phyloP scores from a whole-genome alignment of 2,113 vertebrate species.

The Misgurnus anguillicaudatus region DNA sequence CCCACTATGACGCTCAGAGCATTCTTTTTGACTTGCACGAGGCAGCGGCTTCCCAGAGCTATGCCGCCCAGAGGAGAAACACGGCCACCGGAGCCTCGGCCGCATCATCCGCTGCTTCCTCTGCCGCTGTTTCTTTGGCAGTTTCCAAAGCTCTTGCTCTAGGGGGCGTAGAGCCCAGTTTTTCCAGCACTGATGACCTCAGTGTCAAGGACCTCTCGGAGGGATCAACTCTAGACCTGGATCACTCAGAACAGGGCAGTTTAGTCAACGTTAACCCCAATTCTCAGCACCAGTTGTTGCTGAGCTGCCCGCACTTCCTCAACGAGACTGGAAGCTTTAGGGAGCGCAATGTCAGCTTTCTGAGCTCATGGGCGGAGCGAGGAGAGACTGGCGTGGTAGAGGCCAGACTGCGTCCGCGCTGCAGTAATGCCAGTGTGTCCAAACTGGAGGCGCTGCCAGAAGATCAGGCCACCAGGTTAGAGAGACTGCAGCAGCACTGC shows the following conservation, averaged over 20 bases:
- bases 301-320: conserved; percentile 92
- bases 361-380: conserved; percentile 71
- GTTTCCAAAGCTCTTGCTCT: conserved; percentile 62
- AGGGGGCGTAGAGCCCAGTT: conserved; percentile 71
- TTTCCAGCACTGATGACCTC: conserved; percentile 83
- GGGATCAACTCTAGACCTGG: not conserved
- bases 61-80: conserved; percentile 75
- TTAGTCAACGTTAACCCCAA: conserved; percentile 62
- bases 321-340: conserved; percentile 84
- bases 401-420: conserved; percentile 62
- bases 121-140: conserved; percentile 67
- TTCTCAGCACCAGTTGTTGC: conserved; percentile 70
- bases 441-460: conserved; percentile 84
- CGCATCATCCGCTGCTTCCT: conserved; percentile 82
- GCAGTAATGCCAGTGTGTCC: conserved; percentile 85
- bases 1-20: conserved; percentile 91
- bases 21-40: conserved; percentile 86
- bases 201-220: conserved; percentile 70
- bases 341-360: conserved; percentile 87
- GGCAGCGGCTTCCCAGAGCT: conserved; percentile 72
- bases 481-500: conserved; percentile 79
- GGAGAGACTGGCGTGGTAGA: conserved; percentile 47
- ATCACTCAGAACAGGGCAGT: conserved; percentile 15
- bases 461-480: conserved; percentile 74
- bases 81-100: conserved; percentile 92